phyloP scores from a whole-genome alignment of 2,888 invertebrate species.

The Chrysopilus asiliformis region DNA sequence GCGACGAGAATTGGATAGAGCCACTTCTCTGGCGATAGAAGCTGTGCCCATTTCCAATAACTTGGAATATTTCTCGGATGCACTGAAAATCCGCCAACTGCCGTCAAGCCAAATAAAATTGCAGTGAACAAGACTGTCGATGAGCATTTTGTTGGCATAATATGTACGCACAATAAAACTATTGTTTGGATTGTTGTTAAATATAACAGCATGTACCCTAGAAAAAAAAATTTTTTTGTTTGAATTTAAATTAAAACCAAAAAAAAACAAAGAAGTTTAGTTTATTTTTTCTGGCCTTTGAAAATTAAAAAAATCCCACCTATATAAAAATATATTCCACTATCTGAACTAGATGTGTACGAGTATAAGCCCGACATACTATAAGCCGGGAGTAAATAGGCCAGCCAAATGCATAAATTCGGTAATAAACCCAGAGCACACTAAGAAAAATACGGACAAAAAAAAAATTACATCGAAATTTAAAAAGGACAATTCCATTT shows the following conservation, averaged over 20 bases:
- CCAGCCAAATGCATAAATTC: slow-evolving; percentile 65
- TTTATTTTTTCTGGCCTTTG: background rate
- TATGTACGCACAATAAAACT: slow-evolving; percentile 51
- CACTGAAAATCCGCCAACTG: slow-evolving; percentile 54
- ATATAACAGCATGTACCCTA: slow-evolving; percentile 60
- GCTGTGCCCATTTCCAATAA: slow-evolving; percentile 52
- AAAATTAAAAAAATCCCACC: slow-evolving; percentile 37
- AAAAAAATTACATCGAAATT: background rate
- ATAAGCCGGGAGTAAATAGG: slow-evolving; percentile 76
- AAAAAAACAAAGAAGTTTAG: background rate
- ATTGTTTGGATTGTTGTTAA: slow-evolving; percentile 54
- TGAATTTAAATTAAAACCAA: background rate
- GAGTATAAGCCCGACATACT: slow-evolving; percentile 76
- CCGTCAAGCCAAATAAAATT: slow-evolving; percentile 44
- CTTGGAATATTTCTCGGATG: slow-evolving; percentile 53
- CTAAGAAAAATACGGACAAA: slow-evolving; percentile 37
- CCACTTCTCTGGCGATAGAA: slow-evolving; percentile 62
- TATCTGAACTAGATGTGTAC: slow-evolving; percentile 48
- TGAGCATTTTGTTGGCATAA: slow-evolving; percentile 51
- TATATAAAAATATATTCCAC: slow-evolving; percentile 58
- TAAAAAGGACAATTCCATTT: too few relatives aligned
- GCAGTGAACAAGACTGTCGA: slow-evolving; percentile 47
- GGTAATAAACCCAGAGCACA: slow-evolving; percentile 65
- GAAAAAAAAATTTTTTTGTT: slow-evolving; percentile 14
- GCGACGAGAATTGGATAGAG: slow-evolving; percentile 50